These are phyloP conservation scores for Ferdinandea cuprea DNA, from an alignment of 2,888 invertebrate species.

Conservation along the genomic window DNA sequence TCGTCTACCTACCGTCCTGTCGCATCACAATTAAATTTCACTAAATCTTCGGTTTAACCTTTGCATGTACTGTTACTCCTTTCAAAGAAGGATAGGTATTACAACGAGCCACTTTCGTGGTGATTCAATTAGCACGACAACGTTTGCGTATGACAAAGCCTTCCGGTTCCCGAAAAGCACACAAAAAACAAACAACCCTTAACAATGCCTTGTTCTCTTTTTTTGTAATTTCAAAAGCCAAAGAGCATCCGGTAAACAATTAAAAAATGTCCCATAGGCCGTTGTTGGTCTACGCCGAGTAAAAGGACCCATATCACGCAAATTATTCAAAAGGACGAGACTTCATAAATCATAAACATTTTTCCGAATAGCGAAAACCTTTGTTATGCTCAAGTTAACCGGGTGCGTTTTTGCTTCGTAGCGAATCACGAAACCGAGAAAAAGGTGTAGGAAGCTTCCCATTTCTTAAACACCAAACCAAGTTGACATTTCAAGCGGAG, in stretches of 20 bases:
- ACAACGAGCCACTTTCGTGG: slow-evolving; percentile 19
- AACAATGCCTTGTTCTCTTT: too few relatives aligned
- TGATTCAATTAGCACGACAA: slow-evolving; percentile 45
- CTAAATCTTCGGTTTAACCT: too few relatives aligned
- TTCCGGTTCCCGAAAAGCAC: slow-evolving; percentile 32
- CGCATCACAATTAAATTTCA: too few relatives aligned
- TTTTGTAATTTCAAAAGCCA: not conserved
- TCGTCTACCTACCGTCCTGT: too few relatives aligned
- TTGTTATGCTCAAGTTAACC: slow-evolving; percentile 45
- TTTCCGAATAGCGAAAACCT: slow-evolving; percentile 30
- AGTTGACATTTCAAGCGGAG: slow-evolving; percentile 12
- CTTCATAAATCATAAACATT: slow-evolving; percentile 60
- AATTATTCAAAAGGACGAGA: slow-evolving; percentile 62
- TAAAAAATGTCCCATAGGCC: slow-evolving; percentile 28
- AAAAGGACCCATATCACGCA: slow-evolving; percentile 42
- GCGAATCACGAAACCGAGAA: slow-evolving; percentile 44
- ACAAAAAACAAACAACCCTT: slow-evolving; percentile 16
- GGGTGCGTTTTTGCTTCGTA: slow-evolving; percentile 3
- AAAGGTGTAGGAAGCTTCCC: slow-evolving; percentile 13
- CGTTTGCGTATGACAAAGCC: not conserved
- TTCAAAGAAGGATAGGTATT: too few relatives aligned
- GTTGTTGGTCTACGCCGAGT: not conserved
- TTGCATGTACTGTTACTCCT: too few relatives aligned
- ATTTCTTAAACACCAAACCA: slow-evolving; percentile 1
- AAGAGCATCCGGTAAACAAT: slow-evolving; percentile 46